Evolutionary conservation across 2,888 invertebrate genomes (phyloP).

Genomic region (Mantis religiosa): DNA sequence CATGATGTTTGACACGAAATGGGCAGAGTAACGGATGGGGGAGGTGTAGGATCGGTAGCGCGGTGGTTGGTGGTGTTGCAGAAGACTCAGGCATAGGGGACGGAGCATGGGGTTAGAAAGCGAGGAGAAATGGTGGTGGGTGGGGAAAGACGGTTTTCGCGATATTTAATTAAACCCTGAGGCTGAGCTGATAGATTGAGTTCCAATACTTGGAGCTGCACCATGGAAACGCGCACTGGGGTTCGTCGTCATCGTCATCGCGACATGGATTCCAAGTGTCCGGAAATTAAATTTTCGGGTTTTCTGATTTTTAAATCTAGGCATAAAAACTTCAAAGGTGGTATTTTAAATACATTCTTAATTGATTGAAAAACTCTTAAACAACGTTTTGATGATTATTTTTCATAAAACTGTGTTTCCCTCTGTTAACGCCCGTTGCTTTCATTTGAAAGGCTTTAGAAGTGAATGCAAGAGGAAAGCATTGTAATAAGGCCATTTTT

Average conservation of each 20-base stretch:
- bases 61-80: slow-evolving; percentile 38
- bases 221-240: not conserved
- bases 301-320: not conserved
- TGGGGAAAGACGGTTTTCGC: slow-evolving; percentile 39
- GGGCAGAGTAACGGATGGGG: slow-evolving; percentile 19
- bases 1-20: slow-evolving; percentile 6
- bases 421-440: too few relatives aligned
- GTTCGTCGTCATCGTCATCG: not conserved
- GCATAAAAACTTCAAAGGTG: too few relatives aligned
- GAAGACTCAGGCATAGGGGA: not conserved
- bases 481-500: too few relatives aligned
- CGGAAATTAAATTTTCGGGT: not conserved
- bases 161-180: slow-evolving; percentile 36
- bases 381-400: too few relatives aligned
- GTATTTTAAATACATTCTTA: too few relatives aligned
- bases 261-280: not conserved
- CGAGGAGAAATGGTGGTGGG: not conserved
- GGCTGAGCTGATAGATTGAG: slow-evolving; percentile 30
- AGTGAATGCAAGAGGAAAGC: too few relatives aligned
- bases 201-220: slow-evolving; percentile 26
- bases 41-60: slow-evolving; percentile 28
- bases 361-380: too few relatives aligned
- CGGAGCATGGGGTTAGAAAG: not conserved
- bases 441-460: too few relatives aligned
- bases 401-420: too few relatives aligned